These are phyloP conservation scores for Laupala kohalensis DNA, from an alignment of 1,140 invertebrate species.

Conservation along the genomic window DNA sequence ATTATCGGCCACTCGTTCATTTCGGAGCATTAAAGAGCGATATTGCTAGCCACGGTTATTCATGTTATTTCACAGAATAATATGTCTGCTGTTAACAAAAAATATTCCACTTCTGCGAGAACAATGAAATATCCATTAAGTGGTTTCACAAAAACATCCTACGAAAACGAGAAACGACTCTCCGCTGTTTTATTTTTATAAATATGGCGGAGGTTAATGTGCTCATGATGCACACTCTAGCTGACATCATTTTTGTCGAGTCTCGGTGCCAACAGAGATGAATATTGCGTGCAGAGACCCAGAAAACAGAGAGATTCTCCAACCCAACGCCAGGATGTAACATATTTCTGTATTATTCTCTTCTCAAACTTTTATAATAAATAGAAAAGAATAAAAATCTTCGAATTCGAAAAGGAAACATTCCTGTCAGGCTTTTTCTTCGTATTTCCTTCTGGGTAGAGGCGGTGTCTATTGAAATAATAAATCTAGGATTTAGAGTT, in stretches of 20 bases:
- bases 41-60: not conserved
- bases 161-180: not conserved
- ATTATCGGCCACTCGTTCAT: not conserved
- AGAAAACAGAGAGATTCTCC: no score
- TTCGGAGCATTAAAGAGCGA: not conserved
- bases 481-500: no score
- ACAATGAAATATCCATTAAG: not conserved
- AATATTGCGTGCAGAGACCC: not conserved
- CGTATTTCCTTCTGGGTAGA: no score
- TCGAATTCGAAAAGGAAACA: no score
- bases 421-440: no score
- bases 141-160: not conserved
- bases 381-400: no score
- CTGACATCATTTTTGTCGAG: not conserved
- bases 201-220: not conserved
- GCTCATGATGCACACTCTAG: not conserved
- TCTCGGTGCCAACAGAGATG: no score
- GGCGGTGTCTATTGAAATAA: no score
- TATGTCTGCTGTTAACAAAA: not conserved
- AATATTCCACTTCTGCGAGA: not conserved
- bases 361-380: no score
- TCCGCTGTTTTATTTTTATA: not conserved
- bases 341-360: no score
- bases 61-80: not conserved
- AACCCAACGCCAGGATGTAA: no score